These are phyloP conservation scores for Dufourea novaeangliae DNA, from an alignment of 1,140 invertebrate genomes.

Conservation along the genomic window DNA sequence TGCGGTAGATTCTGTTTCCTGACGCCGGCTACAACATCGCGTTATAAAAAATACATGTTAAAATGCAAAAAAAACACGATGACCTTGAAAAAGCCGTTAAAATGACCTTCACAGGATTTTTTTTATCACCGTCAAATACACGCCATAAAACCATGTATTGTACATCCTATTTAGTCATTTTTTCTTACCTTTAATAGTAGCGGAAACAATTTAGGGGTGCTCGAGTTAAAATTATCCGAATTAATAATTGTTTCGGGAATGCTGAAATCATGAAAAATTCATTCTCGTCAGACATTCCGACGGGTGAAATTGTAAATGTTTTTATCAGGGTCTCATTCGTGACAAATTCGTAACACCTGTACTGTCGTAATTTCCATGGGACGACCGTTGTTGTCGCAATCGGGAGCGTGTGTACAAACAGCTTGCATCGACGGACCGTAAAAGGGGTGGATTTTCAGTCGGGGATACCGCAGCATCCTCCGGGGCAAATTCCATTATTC, in stretches of 20 bases:
- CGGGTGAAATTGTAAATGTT: constrained; percentile 31
- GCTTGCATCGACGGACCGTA: constrained; percentile 30
- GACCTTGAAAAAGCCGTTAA: too few relatives aligned
- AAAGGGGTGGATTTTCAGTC: constrained; percentile 35
- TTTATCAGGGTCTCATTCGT: not conserved
- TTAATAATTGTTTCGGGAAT: not conserved
- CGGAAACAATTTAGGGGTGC: too few relatives aligned
- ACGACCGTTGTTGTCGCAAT: not conserved
- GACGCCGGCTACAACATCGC: too few relatives aligned
- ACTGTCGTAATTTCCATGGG: constrained; percentile 8
- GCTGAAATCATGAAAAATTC: not conserved
- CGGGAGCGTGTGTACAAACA: not conserved
- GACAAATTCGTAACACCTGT: not conserved
- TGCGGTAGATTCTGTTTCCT: too few relatives aligned
- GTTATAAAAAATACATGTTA: too few relatives aligned
- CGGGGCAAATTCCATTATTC: constrained; percentile 47
- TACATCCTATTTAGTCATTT: too few relatives aligned
- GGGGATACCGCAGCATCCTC: constrained; percentile 14
- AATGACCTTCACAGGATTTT: too few relatives aligned
- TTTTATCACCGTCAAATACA: too few relatives aligned
- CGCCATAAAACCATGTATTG: too few relatives aligned
- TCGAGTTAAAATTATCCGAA: too few relatives aligned
- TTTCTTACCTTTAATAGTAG: too few relatives aligned
- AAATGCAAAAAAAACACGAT: too few relatives aligned
- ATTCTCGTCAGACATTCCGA: not conserved